Conservation (phyloP, 2,888 invertebrate species). For the Troides oblongomaculatus region DNA sequence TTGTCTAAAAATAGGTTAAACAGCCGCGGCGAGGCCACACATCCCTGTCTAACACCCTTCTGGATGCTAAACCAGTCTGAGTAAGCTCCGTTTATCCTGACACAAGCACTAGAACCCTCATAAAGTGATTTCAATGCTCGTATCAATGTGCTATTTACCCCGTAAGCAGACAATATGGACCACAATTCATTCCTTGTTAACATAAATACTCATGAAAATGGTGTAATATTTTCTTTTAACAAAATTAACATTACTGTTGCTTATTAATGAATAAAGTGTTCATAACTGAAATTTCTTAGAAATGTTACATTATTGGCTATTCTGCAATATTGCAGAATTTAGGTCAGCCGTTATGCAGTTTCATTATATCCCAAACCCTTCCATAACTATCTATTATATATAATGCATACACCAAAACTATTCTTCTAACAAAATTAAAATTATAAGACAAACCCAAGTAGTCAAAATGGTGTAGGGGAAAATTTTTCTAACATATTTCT, state of each 20-base stretch:
- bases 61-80: too few relatives aligned
- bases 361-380: conserved; percentile 24
- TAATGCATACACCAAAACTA: conserved; percentile 14
- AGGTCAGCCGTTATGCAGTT: not conserved
- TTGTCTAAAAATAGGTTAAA: too few relatives aligned
- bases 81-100: too few relatives aligned
- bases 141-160: too few relatives aligned
- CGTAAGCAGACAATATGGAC: too few relatives aligned
- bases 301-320: not conserved
- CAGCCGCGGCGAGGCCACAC: too few relatives aligned
- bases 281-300: too few relatives aligned
- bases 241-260: not conserved
- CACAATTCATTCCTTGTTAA: not conserved
- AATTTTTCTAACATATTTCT: conserved; percentile 1
- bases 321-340: not conserved
- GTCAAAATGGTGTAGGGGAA: not conserved
- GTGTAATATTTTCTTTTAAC: too few relatives aligned
- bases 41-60: too few relatives aligned
- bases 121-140: too few relatives aligned
- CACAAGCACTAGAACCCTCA: too few relatives aligned
- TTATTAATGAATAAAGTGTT: not conserved
- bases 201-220: not conserved
- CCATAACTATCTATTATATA: conserved; percentile 9
- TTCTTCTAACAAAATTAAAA: conserved; percentile 10
- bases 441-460: conserved; percentile 7